Conservation (phyloP, 92 coral and sea anemone species). For the Umimayanthus kanabou region DNA sequence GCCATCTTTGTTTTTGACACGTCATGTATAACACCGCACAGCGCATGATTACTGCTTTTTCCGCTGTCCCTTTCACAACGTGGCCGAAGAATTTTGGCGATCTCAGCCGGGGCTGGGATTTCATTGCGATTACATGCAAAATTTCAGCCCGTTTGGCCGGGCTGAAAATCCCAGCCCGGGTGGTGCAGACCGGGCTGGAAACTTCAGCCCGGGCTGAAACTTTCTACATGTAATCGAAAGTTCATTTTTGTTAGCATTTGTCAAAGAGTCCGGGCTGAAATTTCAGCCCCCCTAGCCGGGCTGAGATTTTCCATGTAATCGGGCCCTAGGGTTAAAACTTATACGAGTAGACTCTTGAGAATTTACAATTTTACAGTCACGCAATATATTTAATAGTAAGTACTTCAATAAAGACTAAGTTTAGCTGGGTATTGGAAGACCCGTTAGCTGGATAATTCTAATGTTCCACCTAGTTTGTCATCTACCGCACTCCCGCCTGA, state of each 20-base stretch:
- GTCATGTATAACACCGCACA: conserved; percentile 14
- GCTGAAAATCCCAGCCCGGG: conserved; percentile 34
- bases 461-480: no score
- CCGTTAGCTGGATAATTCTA: no score
- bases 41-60: conserved; percentile 10
- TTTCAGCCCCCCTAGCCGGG: conserved; percentile 12
- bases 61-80: background rate
- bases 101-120: conserved; percentile 33
- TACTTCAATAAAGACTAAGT: no score
- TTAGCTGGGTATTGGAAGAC: no score
- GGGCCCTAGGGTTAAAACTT: no score
- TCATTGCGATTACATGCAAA: conserved; percentile 38
- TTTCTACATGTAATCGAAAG: conserved; percentile 31
- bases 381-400: no score
- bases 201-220: conserved; percentile 36
- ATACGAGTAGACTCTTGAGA: no score
- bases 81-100: conserved; percentile 2
- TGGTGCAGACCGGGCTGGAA: conserved; percentile 13
- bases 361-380: no score
- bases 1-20: conserved; percentile 11
- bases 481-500: no score
- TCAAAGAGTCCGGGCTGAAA: conserved; percentile 5
- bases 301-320: background rate
- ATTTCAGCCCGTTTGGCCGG: conserved; percentile 38
- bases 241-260: background rate